Evolutionary conservation across 2,888 invertebrate species (phyloP).

Genomic region (Geophilus truncorum): DNA sequence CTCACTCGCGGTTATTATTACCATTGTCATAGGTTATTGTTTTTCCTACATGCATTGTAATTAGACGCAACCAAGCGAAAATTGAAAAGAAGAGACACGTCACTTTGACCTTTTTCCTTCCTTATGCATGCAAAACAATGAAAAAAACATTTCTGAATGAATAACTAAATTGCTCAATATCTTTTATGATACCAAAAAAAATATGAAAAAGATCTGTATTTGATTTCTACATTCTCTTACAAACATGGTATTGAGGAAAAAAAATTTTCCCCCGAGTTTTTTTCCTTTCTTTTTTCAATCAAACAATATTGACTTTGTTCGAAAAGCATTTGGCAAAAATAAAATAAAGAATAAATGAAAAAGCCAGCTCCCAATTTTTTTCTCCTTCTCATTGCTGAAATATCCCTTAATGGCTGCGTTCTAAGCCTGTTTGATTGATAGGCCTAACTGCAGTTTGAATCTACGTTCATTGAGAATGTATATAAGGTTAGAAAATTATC

Average conservation of each 20-base stretch:
- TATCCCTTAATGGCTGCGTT: constrained; percentile 11
- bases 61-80: constrained; percentile 3
- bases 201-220: not conserved
- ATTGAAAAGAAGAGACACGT: constrained; percentile 7
- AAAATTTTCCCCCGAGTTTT: not conserved
- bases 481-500: constrained; percentile 18
- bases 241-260: no score
- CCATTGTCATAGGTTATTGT: not conserved
- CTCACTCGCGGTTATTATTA: no score
- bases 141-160: not conserved
- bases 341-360: not conserved
- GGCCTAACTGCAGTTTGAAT: constrained; percentile 15
- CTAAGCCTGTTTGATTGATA: constrained; percentile 7
- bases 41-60: constrained; percentile 17
- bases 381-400: not conserved
- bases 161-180: constrained; percentile 16
- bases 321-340: not conserved
- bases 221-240: not conserved
- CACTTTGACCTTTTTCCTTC: constrained; percentile 11
- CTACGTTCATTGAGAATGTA: constrained; percentile 17
- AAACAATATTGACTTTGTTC: not conserved
- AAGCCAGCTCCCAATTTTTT: not conserved
- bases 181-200: no score
- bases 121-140: not conserved
- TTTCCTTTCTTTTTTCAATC: not conserved